These are phyloP conservation scores for Tiphia femorata DNA, from an alignment of 2,888 invertebrate genomes.

Conservation along the genomic window DNA sequence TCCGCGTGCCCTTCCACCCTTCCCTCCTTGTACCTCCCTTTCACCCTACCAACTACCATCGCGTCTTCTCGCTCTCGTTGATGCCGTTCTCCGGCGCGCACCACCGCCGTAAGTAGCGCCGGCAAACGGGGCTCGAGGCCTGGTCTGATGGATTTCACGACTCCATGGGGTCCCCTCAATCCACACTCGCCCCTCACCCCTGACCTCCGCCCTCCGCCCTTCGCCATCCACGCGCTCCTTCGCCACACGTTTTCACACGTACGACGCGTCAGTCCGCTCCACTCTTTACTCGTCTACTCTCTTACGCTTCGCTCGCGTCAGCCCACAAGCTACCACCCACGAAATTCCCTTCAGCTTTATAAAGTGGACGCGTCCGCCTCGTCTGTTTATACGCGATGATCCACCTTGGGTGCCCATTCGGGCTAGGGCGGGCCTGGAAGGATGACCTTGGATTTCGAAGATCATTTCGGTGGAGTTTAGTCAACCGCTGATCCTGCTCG, in stretches of 20 bases:
- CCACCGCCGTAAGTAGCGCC: slow-evolving; percentile 56
- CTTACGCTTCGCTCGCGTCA: neutral
- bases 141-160: slow-evolving; percentile 66
- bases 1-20: slow-evolving; percentile 7
- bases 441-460: no score
- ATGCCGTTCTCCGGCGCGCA: slow-evolving; percentile 55
- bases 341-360: slow-evolving; percentile 22
- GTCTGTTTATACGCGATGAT: neutral
- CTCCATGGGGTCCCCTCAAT: slow-evolving; percentile 63
- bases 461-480: no score
- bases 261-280: slow-evolving; percentile 20
- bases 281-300: neutral
- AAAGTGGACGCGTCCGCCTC: slow-evolving; percentile 11
- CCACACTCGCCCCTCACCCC: slow-evolving; percentile 53
- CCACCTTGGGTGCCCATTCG: no score
- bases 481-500: no score
- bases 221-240: slow-evolving; percentile 6
- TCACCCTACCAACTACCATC: slow-evolving; percentile 27
- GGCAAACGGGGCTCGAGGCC: slow-evolving; percentile 57
- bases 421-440: no score
- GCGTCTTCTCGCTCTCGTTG: slow-evolving; percentile 50
- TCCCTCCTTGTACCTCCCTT: slow-evolving; percentile 12
- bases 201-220: slow-evolving; percentile 31
- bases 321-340: slow-evolving; percentile 23
- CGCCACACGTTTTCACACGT: slow-evolving; percentile 40